These are phyloP conservation scores for Drosophila barbarae DNA, from an alignment of 2,888 invertebrate species.

Conservation along the genomic window DNA sequence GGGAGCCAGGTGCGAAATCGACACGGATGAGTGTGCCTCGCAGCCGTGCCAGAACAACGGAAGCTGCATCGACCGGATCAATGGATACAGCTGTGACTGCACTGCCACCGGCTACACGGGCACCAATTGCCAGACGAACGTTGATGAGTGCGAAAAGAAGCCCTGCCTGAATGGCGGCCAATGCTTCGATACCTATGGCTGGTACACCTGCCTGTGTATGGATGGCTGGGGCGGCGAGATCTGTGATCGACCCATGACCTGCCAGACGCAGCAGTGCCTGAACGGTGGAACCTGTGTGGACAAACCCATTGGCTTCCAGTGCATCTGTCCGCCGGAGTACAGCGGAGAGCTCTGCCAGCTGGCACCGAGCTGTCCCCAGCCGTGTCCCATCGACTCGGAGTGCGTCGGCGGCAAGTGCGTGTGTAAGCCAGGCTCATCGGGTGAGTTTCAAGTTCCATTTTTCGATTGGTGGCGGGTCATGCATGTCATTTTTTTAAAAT, in stretches of 20 bases:
- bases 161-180: conserved; percentile 87
- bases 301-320: conserved; percentile 83
- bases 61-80: conserved; percentile 86
- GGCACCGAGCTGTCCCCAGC: conserved; percentile 76
- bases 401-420: conserved; percentile 82
- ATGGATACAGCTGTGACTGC: conserved; percentile 90
- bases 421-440: conserved; percentile 79
- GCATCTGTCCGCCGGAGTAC: conserved; percentile 85
- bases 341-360: conserved; percentile 78
- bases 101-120: conserved; percentile 88
- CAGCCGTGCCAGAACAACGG: conserved; percentile 87
- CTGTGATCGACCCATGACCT: conserved; percentile 85
- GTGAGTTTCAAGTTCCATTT: conserved; percentile 60
- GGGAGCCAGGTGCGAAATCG: conserved; percentile 81
- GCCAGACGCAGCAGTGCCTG: conserved; percentile 86
- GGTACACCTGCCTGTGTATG: conserved; percentile 88
- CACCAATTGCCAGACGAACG: conserved; percentile 86
- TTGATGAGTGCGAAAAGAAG: conserved; percentile 88
- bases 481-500: conserved; percentile 24
- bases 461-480: background rate
- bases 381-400: conserved; percentile 85
- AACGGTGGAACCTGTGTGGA: conserved; percentile 87
- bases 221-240: conserved; percentile 89
- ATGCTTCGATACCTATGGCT: conserved; percentile 91
- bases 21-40: conserved; percentile 87